A percentile compares a stretch with the other conserved stretches of the same genome.
Evolutionary conservation across 2,888 invertebrate genomes (phyloP).

Genomic region (Ptilodon capucinus): DNA sequence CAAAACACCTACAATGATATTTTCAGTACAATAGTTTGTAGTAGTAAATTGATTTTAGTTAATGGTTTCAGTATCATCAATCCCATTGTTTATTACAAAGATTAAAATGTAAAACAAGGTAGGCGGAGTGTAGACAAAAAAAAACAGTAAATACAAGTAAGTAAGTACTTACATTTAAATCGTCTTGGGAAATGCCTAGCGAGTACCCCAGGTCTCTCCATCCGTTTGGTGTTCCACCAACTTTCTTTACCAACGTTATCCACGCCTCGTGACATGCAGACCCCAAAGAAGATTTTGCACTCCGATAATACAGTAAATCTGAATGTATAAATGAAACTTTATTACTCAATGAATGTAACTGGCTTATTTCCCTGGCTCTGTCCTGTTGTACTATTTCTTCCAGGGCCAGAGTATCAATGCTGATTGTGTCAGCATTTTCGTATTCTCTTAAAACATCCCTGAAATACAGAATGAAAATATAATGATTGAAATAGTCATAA

Average conservation of each 20-base stretch:
- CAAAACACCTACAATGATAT: too few relatives aligned
- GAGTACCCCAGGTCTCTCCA: conserved; percentile 69
- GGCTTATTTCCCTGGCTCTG: conserved; percentile 58
- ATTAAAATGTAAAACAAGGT: too few relatives aligned
- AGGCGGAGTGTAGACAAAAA: too few relatives aligned
- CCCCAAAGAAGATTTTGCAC: conserved; percentile 63
- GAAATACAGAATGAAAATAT: conserved; percentile 30
- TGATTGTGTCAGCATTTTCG: conserved; percentile 62
- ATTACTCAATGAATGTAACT: conserved; percentile 59
- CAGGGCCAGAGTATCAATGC: conserved; percentile 65
- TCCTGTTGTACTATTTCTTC: conserved; percentile 62
- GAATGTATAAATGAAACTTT: conserved; percentile 69
- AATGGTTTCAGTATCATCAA: too few relatives aligned
- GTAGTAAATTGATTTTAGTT: too few relatives aligned
- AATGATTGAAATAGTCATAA: neutral
- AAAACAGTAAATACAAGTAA: too few relatives aligned
- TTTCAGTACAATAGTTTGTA: too few relatives aligned
- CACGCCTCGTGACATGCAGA: conserved; percentile 66
- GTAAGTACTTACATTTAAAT: conserved; percentile 66
- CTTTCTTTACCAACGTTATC: conserved; percentile 62
- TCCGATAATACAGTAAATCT: conserved; percentile 67
- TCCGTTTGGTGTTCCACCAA: conserved; percentile 67
- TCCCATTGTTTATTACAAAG: too few relatives aligned
- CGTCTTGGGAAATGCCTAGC: conserved; percentile 60
- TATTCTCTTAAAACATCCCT: conserved; percentile 58